phyloP scores from a whole-genome alignment of 2,113 vertebrate species.

The Perccottus glenii region DNA sequence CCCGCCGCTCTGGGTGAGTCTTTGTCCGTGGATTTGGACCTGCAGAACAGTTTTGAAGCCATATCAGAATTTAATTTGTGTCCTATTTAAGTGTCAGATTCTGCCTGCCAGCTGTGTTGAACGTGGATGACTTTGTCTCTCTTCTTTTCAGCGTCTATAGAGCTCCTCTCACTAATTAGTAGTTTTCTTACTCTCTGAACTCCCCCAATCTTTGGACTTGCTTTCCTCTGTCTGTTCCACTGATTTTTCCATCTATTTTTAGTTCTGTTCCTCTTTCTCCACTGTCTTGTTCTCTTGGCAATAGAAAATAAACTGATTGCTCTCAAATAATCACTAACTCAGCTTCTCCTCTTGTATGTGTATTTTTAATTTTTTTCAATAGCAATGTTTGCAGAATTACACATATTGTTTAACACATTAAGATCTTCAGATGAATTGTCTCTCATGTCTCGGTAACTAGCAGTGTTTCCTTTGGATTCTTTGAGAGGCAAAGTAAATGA shows the following conservation, averaged over 20 bases:
- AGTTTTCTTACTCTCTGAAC: slow-evolving; percentile 36
- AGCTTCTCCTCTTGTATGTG: not conserved
- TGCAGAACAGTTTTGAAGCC: slow-evolving; percentile 29
- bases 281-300: slow-evolving; percentile 36
- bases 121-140: slow-evolving; percentile 41
- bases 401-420: slow-evolving; percentile 44
- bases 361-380: slow-evolving; percentile 11
- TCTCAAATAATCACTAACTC: slow-evolving; percentile 50
- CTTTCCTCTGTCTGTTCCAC: slow-evolving; percentile 20
- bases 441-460: slow-evolving; percentile 13
- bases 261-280: slow-evolving; percentile 31
- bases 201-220: slow-evolving; percentile 20
- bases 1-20: slow-evolving; percentile 86
- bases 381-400: slow-evolving; percentile 8
- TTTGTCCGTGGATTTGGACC: slow-evolving; percentile 30
- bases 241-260: slow-evolving; percentile 40
- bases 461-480: slow-evolving; percentile 46
- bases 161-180: slow-evolving; percentile 55
- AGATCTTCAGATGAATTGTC: slow-evolving; percentile 50
- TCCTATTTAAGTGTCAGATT: slow-evolving; percentile 30
- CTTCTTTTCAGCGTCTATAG: slow-evolving; percentile 28
- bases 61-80: slow-evolving; percentile 17
- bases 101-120: slow-evolving; percentile 37
- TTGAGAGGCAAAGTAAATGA: slow-evolving; percentile 65
- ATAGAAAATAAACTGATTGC: slow-evolving; percentile 47